These are phyloP conservation scores for Sminthurides aquaticus DNA, from an alignment of 2,888 invertebrate species.

Conservation along the genomic window DNA sequence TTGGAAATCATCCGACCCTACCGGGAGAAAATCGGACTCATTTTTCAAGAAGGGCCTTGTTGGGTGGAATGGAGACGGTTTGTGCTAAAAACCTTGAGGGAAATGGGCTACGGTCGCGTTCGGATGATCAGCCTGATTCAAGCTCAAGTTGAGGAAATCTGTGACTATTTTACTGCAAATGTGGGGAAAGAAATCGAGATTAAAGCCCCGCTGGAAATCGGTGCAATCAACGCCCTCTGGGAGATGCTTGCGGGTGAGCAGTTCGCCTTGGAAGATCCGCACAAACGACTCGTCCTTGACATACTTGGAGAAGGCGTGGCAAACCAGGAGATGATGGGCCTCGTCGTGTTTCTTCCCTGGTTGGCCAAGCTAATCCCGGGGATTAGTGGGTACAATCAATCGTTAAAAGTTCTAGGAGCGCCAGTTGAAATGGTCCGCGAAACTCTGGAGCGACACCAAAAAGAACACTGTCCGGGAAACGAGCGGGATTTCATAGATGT, in stretches of 20 bases:
- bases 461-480: constrained; percentile 28
- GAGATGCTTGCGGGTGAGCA: constrained; percentile 37
- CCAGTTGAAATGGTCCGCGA: constrained; percentile 35
- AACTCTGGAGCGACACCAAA: constrained; percentile 39
- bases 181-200: constrained; percentile 28
- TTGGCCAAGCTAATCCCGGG: constrained; percentile 36
- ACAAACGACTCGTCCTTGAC: constrained; percentile 26
- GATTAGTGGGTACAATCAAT: constrained; percentile 35
- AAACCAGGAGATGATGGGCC: constrained; percentile 40
- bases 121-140: constrained; percentile 30
- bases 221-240: constrained; percentile 39
- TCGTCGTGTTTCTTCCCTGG: constrained; percentile 37
- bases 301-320: constrained; percentile 38
- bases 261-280: constrained; percentile 38
- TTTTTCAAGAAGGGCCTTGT: constrained; percentile 32
- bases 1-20: constrained; percentile 9
- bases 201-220: constrained; percentile 36
- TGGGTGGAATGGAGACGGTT: constrained; percentile 36
- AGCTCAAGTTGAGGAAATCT: background rate
- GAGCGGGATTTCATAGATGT: constrained; percentile 43
- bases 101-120: constrained; percentile 35
- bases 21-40: constrained; percentile 21
- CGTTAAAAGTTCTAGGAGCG: constrained; percentile 32
- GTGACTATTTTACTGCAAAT: background rate
- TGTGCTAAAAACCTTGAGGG: constrained; percentile 30